A percentile compares a stretch with the other conserved stretches of the same genome.
These are phyloP conservation scores for Harpagoxenus sublaevis DNA, from an alignment of 2,888 invertebrate genomes.

Conservation along the genomic window DNA sequence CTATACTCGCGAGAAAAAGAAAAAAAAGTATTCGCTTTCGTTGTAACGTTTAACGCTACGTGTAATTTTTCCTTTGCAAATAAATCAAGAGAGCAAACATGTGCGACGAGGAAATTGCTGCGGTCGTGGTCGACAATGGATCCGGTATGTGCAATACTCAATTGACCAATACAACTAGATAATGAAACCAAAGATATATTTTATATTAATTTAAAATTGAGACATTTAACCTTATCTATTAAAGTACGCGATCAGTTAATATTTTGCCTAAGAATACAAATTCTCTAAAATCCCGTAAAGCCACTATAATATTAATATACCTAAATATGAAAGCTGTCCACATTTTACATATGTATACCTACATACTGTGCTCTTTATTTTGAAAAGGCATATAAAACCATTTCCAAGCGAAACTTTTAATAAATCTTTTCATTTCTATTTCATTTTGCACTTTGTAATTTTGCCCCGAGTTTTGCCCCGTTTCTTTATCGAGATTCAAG, in stretches of 20 bases:
- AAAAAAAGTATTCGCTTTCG: no score
- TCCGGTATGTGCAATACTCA: constrained; percentile 96
- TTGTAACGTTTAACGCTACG: no score
- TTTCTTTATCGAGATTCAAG: constrained; percentile 42
- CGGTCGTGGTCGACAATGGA: constrained; percentile 98
- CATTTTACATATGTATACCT: not conserved
- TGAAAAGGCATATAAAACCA: not conserved
- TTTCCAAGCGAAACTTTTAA: not conserved
- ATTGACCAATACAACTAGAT: not conserved
- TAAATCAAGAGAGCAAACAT: constrained; percentile 87
- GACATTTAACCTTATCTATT: not conserved
- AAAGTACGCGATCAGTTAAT: not conserved
- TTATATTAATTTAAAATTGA: not conserved
- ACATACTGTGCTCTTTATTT: not conserved
- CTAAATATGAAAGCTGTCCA: not conserved
- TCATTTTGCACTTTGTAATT: constrained; percentile 37
- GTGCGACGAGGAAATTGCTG: constrained; percentile 97
- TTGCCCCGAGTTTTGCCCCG: constrained; percentile 34
- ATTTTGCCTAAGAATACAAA: not conserved
- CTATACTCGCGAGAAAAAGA: no score
- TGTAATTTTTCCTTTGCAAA: constrained; percentile 73
- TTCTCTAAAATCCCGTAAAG: not conserved
- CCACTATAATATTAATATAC: not conserved
- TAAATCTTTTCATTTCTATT: not conserved
- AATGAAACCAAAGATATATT: not conserved